Evolutionary conservation across 2,797 vertebrate species (phyloP).

Genomic region (Manis pentadactyla): DNA sequence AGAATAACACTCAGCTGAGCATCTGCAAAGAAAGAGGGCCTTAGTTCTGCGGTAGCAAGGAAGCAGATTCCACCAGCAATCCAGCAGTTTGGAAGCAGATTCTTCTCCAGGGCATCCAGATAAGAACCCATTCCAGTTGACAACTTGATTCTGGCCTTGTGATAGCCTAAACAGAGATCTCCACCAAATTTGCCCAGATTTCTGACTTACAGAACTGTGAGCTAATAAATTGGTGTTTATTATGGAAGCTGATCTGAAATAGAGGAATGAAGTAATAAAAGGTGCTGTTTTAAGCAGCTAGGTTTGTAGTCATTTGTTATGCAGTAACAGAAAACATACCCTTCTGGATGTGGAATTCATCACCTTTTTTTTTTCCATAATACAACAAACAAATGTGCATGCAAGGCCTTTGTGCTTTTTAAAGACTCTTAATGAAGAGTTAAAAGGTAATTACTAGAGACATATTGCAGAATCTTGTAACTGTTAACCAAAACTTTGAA

Average conservation of each 20-base stretch:
- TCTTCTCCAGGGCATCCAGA: neutral
- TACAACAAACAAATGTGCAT: neutral
- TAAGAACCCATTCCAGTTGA: neutral
- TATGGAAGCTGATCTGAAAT: neutral
- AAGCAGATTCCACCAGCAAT: neutral
- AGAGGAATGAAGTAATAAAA: neutral
- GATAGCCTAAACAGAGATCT: neutral
- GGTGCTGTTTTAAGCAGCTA: neutral
- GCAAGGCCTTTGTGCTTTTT: neutral
- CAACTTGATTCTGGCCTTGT: neutral
- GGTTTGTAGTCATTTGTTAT: neutral
- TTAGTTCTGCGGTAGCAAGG: neutral
- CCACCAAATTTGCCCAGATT: neutral
- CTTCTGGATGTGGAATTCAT: neutral
- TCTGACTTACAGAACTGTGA: neutral
- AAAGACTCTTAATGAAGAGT: slow-evolving; percentile 11
- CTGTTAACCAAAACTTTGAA: slow-evolving; percentile 25
- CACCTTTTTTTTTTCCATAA: neutral
- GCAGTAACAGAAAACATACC: neutral
- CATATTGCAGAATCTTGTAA: neutral
- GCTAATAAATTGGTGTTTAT: neutral
- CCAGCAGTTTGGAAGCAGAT: neutral
- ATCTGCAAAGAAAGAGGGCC: neutral
- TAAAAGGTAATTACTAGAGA: slow-evolving; percentile 13
- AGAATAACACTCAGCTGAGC: neutral